phyloP scores from a whole-genome alignment of 2,797 vertebrate genomes.

The Oceanodroma leucorhoa region DNA sequence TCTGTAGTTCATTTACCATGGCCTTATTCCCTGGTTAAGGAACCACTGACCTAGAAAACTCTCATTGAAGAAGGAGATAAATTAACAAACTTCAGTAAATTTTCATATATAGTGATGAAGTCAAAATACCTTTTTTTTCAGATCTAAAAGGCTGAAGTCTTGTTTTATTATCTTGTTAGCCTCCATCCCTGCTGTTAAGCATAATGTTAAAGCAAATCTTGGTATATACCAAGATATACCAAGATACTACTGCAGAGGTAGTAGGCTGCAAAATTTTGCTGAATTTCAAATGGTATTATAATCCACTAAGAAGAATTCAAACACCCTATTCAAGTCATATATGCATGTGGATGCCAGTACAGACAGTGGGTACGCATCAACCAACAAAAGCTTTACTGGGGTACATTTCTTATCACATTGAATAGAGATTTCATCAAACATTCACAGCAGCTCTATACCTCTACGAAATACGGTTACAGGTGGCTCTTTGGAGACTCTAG shows the following conservation, averaged over 20 bases:
- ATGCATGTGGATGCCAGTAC: background rate
- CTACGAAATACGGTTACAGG: background rate
- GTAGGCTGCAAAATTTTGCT: background rate
- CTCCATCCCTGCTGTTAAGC: background rate
- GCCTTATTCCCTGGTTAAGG: conserved; percentile 23
- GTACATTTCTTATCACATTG: background rate
- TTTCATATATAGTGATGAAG: background rate
- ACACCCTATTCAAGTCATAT: background rate
- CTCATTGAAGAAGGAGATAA: conserved; percentile 2
- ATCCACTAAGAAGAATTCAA: background rate
- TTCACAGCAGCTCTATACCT: background rate
- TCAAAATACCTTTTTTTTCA: background rate
- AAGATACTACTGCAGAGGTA: background rate
- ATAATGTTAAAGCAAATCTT: background rate
- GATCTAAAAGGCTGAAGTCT: background rate
- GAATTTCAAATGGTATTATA: background rate
- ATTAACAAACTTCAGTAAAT: conserved; percentile 8
- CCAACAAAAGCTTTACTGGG: background rate
- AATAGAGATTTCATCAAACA: background rate
- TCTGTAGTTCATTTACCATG: background rate
- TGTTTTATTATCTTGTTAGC: background rate
- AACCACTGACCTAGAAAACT: conserved; percentile 50
- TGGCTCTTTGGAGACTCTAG: background rate
- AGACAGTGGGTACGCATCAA: background rate
- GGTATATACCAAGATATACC: background rate